Conservation (phyloP, 1,140 invertebrate species). For the Phymorhynchus buccinoides region DNA sequence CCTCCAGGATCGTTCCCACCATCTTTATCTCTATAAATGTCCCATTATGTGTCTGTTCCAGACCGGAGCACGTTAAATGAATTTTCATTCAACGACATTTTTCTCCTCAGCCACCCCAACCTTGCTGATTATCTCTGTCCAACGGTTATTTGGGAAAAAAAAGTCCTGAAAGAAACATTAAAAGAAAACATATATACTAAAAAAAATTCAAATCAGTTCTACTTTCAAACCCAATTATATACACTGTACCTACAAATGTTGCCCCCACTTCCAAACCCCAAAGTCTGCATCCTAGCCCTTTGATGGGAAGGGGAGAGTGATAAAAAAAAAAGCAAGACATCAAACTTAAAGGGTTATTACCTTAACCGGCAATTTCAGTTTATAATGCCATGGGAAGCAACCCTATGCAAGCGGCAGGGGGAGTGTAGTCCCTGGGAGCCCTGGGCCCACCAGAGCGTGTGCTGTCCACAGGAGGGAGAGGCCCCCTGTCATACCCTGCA, state of each 20-base stretch:
- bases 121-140: too few species aligned
- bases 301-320: constrained; percentile 7
- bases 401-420: constrained; percentile 34
- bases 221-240: not conserved
- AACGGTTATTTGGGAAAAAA: too few species aligned
- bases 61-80: too few species aligned
- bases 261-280: not conserved
- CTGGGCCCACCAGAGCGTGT: not conserved
- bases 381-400: constrained; percentile 35
- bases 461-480: constrained; percentile 17
- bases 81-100: too few species aligned
- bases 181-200: too few species aligned
- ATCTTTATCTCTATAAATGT: too few species aligned
- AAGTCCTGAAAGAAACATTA: too few species aligned
- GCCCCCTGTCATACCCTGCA: constrained; percentile 25
- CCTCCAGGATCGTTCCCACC: too few species aligned
- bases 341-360: constrained; percentile 30
- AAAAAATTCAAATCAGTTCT: not conserved
- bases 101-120: too few species aligned
- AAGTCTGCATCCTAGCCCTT: not conserved
- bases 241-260: not conserved
- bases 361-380: constrained; percentile 32
- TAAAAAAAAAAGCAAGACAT: constrained; percentile 14
- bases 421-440: constrained; percentile 26
- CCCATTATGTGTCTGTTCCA: too few species aligned